Percentiles rank a stretch among this genome's conserved stretches.
Evolutionary conservation across 2,113 vertebrate species (phyloP).

Genomic region (Cichladusa arquata): DNA sequence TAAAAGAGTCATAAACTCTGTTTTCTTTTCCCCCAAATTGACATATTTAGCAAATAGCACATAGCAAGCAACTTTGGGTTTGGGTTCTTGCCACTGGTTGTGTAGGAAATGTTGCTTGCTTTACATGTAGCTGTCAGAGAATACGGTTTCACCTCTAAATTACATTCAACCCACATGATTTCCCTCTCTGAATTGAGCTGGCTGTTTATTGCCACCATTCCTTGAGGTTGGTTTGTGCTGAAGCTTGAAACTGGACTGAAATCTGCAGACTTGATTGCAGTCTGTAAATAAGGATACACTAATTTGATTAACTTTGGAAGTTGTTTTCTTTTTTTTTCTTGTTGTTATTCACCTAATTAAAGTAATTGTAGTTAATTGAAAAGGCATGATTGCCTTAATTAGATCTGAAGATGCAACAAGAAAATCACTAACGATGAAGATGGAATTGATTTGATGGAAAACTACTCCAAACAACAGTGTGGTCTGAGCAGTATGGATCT

Average conservation of each 20-base stretch:
- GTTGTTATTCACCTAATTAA: conserved; percentile 59
- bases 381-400: conserved; percentile 60
- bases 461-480: neutral
- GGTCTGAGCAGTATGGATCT: neutral
- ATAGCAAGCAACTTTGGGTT: neutral
- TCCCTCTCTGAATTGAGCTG: neutral
- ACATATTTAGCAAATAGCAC: neutral
- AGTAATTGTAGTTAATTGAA: conserved; percentile 60
- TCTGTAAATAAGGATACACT: conserved; percentile 50
- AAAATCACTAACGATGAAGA: conserved; percentile 44
- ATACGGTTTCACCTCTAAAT: neutral
- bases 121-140: neutral
- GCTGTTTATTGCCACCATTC: neutral
- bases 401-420: conserved; percentile 33
- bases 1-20: neutral
- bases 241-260: neutral
- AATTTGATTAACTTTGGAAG: conserved; percentile 50
- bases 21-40: neutral
- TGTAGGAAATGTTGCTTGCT: neutral
- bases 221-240: neutral
- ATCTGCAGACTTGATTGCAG: neutral
- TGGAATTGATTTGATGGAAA: conserved; percentile 23
- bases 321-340: conserved; percentile 15
- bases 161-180: neutral
- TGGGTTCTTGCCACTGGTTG: neutral